Evolutionary conservation across 2,113 vertebrate genomes (phyloP).

Genomic region (Tyto alba): DNA sequence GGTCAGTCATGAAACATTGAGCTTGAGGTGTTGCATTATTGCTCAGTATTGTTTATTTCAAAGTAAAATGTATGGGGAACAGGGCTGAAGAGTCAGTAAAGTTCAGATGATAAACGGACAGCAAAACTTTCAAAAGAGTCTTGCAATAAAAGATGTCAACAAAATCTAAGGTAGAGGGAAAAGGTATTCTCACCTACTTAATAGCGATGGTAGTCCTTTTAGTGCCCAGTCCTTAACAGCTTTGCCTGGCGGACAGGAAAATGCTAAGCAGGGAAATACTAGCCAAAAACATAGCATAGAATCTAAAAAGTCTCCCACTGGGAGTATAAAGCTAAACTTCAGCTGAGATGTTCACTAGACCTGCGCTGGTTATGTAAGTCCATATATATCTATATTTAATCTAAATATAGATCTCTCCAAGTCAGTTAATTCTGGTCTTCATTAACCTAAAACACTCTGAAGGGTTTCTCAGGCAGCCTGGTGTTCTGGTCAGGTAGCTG

Average conservation of each 20-base stretch:
- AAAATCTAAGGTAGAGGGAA: neutral
- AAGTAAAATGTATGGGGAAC: neutral
- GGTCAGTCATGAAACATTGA: neutral
- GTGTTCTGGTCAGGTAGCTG: neutral
- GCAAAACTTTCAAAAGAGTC: neutral
- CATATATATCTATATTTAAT: too few relatives aligned
- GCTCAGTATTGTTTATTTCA: neutral
- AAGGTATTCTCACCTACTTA: neutral
- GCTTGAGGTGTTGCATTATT: neutral
- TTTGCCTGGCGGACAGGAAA: neutral
- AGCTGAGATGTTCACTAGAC: neutral
- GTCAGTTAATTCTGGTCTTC: neutral
- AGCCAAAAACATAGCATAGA: neutral
- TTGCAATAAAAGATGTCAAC: neutral
- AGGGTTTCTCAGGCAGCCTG: neutral
- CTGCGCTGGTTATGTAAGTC: neutral
- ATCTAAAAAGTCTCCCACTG: neutral
- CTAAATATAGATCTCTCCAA: too few relatives aligned
- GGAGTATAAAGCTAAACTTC: neutral
- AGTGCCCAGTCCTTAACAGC: neutral
- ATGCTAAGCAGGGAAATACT: neutral
- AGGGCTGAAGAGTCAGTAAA: neutral
- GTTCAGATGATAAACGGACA: neutral
- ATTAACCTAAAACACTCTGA: neutral
- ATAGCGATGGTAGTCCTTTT: neutral